phyloP scores from a whole-genome alignment of 2,797 vertebrate genomes.

The Alcedo quadribrachys region DNA sequence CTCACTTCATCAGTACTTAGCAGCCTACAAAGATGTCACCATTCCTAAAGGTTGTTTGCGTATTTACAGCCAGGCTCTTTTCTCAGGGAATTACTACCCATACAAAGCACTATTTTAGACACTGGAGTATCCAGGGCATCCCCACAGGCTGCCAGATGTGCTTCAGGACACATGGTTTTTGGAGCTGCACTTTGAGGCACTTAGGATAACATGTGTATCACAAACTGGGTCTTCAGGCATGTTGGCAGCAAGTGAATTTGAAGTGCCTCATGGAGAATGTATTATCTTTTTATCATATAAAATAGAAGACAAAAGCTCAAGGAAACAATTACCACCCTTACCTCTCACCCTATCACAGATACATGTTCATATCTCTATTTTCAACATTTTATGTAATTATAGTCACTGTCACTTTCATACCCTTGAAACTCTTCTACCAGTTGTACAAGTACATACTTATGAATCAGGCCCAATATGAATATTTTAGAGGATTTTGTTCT shows the following conservation, averaged over 20 bases:
- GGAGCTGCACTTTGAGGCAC: background rate
- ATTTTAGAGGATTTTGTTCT: background rate
- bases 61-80: background rate
- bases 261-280: background rate
- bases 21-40: background rate
- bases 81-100: background rate
- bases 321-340: background rate
- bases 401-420: background rate
- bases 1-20: background rate
- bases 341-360: too few species aligned
- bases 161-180: background rate
- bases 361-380: background rate
- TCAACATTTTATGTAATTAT: background rate
- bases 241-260: background rate
- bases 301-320: background rate
- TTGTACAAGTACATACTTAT: background rate
- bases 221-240: background rate
- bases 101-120: background rate
- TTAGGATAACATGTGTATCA: rapidly evolving
- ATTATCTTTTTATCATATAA: background rate
- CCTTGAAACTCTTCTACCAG: background rate
- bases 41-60: background rate
- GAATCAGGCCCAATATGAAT: background rate
- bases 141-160: background rate
- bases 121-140: background rate